phyloP scores from a whole-genome alignment of 2,797 vertebrate species.

The Enteromius unitaeniatus region DNA sequence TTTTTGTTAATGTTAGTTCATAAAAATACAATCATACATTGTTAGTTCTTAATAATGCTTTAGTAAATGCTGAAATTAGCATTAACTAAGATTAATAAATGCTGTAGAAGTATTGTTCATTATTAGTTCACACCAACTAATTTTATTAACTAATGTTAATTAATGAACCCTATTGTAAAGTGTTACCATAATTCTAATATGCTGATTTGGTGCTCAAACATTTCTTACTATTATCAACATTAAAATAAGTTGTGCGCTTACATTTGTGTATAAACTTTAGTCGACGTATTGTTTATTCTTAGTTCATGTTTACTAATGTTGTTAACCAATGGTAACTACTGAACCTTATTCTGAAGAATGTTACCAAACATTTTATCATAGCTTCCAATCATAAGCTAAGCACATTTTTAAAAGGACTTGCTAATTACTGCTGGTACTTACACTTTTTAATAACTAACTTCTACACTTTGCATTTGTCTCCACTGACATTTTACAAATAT shows the following conservation, averaged over 20 bases:
- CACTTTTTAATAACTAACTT: neutral
- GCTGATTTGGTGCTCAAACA: neutral
- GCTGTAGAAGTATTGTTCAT: neutral
- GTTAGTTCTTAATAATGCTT: too few relatives aligned
- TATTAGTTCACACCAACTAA: neutral
- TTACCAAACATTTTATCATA: neutral
- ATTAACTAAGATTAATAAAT: neutral
- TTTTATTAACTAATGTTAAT: neutral
- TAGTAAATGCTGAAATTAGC: too few relatives aligned
- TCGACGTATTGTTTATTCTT: too few relatives aligned
- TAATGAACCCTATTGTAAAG: neutral
- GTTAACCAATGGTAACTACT: too few relatives aligned
- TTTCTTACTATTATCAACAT: neutral
- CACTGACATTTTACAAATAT: slow-evolving; percentile 1
- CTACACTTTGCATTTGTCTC: neutral
- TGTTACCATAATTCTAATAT: neutral
- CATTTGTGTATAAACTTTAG: neutral
- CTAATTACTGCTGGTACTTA: neutral
- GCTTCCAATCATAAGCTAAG: neutral
- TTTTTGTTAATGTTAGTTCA: too few relatives aligned
- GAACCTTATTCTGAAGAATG: too few relatives aligned
- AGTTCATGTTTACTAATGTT: too few relatives aligned
- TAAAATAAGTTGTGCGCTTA: neutral
- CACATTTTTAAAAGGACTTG: neutral
- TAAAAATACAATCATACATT: too few relatives aligned